Evolutionary conservation across 1,140 invertebrate genomes (phyloP).

Genomic region (Lasaia peninsularis): DNA sequence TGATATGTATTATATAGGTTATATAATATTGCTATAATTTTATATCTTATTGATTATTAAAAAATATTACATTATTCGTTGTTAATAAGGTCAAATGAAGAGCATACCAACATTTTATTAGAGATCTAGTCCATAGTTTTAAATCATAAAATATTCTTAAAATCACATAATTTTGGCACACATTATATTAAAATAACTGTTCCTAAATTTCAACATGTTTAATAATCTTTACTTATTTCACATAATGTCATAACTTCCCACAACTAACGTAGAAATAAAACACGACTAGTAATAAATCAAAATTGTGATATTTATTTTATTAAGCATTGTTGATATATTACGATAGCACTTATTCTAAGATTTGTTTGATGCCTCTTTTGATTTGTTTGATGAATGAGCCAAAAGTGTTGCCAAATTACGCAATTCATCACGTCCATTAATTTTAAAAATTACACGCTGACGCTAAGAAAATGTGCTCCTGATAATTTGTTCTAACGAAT

Average conservation of each 20-base stretch:
- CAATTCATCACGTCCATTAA: slow-evolving; percentile 51
- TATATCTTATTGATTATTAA: no score
- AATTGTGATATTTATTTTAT: slow-evolving; percentile 65
- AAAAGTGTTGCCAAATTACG: slow-evolving; percentile 68
- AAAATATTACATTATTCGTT: neutral
- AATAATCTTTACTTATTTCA: neutral
- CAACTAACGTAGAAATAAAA: slow-evolving; percentile 15
- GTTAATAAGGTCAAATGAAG: neutral
- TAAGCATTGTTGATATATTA: slow-evolving; percentile 28
- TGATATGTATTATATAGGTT: no score
- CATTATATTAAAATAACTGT: slow-evolving; percentile 5
- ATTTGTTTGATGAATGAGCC: slow-evolving; percentile 59
- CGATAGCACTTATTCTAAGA: slow-evolving; percentile 18
- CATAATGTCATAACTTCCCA: neutral
- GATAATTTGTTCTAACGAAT: no score
- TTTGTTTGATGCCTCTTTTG: slow-evolving; percentile 25
- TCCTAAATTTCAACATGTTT: slow-evolving; percentile 5
- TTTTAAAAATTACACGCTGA: slow-evolving; percentile 4
- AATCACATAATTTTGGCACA: slow-evolving; percentile 5
- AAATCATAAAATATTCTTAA: neutral
- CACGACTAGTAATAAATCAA: slow-evolving; percentile 53
- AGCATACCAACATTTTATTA: slow-evolving; percentile 15
- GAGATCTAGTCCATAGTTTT: slow-evolving; percentile 23
- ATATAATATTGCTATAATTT: no score
- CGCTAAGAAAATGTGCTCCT: neutral